Base-by-base conservation (phyloP, 2,888 invertebrate genomes). In the Fragum sueziense region DNA sequence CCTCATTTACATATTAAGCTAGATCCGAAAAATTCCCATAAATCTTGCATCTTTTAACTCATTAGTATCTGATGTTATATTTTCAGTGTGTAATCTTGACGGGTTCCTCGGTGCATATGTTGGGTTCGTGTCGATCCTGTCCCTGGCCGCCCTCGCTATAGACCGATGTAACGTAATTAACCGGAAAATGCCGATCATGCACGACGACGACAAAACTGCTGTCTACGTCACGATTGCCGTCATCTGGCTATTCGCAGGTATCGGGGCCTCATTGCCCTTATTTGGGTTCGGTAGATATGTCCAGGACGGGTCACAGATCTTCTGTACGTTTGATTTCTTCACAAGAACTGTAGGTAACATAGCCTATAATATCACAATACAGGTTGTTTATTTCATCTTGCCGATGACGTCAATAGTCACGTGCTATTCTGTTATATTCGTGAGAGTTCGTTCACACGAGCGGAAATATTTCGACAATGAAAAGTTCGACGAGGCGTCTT, bases 111-210 rank as follows among this genome's bases (percentile, higher is more conserved):
- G 51, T 3, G 79, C 79, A 2, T 25, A 73, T 11, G 57, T 62
- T 29, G 79, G 79, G 1, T 80, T 80, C 37, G 69, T 72, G 20
- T 72, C 75, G 9, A 80, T 80, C 6, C 51, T 62, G 67, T 76
- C 79, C 9, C 33, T 80, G 17, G 69, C 69, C 3, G 79, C 73
- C 0, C 17, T 80, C 9, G 79, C 79, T n/a, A 27, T 69, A 1
- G 65, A 80, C 61, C 29, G 79, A 11, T 80, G 70, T 27, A 34
- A 69, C 47, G 76, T 72, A 2, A 72, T 80, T 25, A 51, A 61
- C 27, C 57, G 79, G n/a, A 27, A 22, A 2, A 47, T 72, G 7
- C 73, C 76, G 3, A 37, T 65, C 2, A 14, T n/a, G n/a, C 11
- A 20, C 27, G 41, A 41, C 0, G n/a, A 47, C 6, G 62, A 69